Evolutionary conservation across 2,888 invertebrate species (phyloP), one percentile per base, ranked within the genome.

Genomic region (Temnothorax rugatulus): DNA sequence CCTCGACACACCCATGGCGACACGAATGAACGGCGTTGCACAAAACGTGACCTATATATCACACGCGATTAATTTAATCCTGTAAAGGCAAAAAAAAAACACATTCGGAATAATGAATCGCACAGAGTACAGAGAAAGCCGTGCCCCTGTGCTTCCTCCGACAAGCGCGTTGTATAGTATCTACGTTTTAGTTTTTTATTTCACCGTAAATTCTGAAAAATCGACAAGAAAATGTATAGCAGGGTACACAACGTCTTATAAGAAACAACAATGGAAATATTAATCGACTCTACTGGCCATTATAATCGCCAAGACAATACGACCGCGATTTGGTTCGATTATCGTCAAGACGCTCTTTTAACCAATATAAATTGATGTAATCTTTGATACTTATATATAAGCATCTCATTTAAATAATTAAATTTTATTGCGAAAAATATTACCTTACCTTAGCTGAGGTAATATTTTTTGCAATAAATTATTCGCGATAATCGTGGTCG

Each of bases 1-100:
- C 64, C 69, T 81, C 15, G 84, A 74, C 88, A 86, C 89, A 83
- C 84, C 86, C 73, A 73, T 66, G 13, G 11, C 59, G 73, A 79
- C 44, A 59, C 79, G 79, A 79, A 47, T 79, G 47, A 79, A 71
- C 34, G 79, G 44, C 59, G 47, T 63, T 63, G 54, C 18, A 77
- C 52, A 82, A 81, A 63, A 64, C 63, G 21, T 38, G 29, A 52
- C 38, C 52, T 50, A 69, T 18, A n/a, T 38, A 61, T 75, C 38
- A n/a, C 38, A n/a, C 2, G 41, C 38, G 77, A 82, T 63, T 77
- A 52, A 8, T 41, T 77, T n/a, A 13, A 34, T 71, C 7, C 47
- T 34, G 21, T 15, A 71, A 79, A 71, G n/a, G 71, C 34, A 34
- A 34, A 18, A 9, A n/a, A 41, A 18, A 50, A 38, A 50, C 15